Conservation (phyloP, 2,888 invertebrate genomes). For the Orthosia cruda region DNA sequence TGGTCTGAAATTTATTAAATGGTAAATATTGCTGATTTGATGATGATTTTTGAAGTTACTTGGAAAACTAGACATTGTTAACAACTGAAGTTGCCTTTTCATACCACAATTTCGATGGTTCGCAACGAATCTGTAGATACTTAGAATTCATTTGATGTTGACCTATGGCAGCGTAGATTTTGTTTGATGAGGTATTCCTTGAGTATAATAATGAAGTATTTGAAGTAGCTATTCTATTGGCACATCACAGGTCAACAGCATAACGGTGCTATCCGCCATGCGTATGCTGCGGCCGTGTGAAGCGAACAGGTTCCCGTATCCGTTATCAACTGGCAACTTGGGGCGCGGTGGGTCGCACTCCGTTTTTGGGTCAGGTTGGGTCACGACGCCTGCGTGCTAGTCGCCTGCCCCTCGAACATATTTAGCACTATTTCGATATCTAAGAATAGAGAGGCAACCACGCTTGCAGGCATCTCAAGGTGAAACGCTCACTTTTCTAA, state of each 20-base stretch:
- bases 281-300: slow-evolving; percentile 74
- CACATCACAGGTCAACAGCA: slow-evolving; percentile 72
- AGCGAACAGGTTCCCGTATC: slow-evolving; percentile 87
- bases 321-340: slow-evolving; percentile 86
- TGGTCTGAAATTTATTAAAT: background rate
- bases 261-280: slow-evolving; percentile 81
- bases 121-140: background rate
- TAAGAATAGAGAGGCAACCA: slow-evolving; percentile 87
- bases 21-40: background rate
- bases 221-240: slow-evolving; percentile 38
- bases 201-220: slow-evolving; percentile 6
- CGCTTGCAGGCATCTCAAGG: slow-evolving; percentile 87
- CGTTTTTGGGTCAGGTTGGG: slow-evolving; percentile 91
- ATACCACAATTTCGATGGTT: background rate
- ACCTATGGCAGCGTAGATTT: slow-evolving; percentile 23
- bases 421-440: slow-evolving; percentile 85
- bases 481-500: slow-evolving; percentile 90
- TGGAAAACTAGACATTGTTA: background rate
- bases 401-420: slow-evolving; percentile 80
- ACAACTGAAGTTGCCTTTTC: background rate
- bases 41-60: background rate
- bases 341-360: slow-evolving; percentile 85
- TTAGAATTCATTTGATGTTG: slow-evolving; percentile 7
- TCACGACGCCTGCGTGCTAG: slow-evolving; percentile 90
- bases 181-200: background rate